A percentile compares a stretch with the other conserved stretches of the same genome.
Conservation (phyloP, 2,113 vertebrate species). For the Dromas ardeola region DNA sequence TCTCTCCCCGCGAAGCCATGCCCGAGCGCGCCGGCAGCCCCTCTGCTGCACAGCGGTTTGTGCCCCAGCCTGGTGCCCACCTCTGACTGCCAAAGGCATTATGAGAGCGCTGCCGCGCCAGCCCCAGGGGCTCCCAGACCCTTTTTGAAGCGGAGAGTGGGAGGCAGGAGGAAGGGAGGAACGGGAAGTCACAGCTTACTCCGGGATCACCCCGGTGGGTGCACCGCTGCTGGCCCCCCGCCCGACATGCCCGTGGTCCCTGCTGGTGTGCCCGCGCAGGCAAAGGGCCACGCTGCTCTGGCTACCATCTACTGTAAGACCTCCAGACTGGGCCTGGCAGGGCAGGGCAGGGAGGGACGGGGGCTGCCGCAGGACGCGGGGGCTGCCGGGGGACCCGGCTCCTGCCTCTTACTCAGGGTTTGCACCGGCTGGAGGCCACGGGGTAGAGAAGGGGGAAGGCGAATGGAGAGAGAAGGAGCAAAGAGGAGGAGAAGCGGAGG, state of each 20-base stretch:
- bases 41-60: not conserved
- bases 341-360: not conserved
- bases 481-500: not conserved
- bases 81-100: not conserved
- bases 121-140: not conserved
- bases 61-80: not conserved
- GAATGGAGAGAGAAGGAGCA: not conserved
- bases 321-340: not conserved
- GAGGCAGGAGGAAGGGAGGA: not conserved
- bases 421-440: not conserved
- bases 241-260: rapidly evolving
- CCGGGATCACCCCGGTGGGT: rapidly evolving
- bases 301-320: not conserved
- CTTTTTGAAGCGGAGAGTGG: not conserved
- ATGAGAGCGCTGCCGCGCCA: not conserved
- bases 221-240: not conserved
- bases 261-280: not conserved
- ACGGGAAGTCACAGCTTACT: not conserved
- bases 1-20: not conserved
- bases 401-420: too few relatives aligned
- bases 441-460: not conserved
- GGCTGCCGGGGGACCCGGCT: not conserved
- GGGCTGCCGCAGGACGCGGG: not conserved
- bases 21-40: not conserved
- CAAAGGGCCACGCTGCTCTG: not conserved